Percentiles rank a stretch among this genome's conserved stretches.
Conservation (phyloP, 2,113 vertebrate species). For the Tetrax tetrax region DNA sequence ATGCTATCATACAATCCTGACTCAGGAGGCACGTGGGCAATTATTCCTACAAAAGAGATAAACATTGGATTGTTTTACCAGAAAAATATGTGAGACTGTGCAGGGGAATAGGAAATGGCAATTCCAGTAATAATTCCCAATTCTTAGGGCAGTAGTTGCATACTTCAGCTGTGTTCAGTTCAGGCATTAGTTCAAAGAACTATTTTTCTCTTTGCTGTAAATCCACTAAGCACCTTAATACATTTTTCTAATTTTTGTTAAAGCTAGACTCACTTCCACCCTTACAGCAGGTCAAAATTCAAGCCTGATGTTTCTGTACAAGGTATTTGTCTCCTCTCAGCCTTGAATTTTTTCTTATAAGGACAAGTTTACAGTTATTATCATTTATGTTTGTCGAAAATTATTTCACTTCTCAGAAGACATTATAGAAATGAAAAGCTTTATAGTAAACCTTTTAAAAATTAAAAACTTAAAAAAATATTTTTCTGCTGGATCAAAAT, state of each 20-base stretch:
- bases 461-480: background rate
- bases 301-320: background rate
- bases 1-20: background rate
- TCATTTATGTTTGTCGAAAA: background rate
- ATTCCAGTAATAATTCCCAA: too few relatives aligned
- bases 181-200: background rate
- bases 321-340: background rate
- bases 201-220: background rate
- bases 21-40: background rate
- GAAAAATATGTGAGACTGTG: background rate
- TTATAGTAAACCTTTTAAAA: background rate
- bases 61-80: background rate
- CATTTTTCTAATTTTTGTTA: background rate
- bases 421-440: background rate
- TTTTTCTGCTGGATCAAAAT: background rate
- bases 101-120: background rate
- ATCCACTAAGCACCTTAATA: background rate
- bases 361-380: background rate
- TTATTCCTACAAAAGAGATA: background rate
- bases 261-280: background rate
- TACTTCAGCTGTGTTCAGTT: background rate
- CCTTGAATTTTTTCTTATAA: background rate
- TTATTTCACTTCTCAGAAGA: background rate
- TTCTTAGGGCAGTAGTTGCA: background rate
- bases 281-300: background rate